Conservation (phyloP, 2,888 invertebrate genomes). For the Lampropteryx suffumata region DNA sequence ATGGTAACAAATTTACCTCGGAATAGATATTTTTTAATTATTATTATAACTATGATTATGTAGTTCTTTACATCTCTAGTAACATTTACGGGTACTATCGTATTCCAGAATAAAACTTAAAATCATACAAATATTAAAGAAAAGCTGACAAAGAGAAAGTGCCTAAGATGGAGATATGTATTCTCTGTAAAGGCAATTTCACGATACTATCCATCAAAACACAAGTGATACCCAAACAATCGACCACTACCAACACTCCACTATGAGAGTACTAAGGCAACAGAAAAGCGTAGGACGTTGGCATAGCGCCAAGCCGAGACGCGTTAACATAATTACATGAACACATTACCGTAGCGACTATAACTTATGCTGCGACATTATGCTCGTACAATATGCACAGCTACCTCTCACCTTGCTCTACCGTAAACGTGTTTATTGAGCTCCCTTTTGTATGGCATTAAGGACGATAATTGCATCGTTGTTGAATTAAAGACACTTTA, state of each 20-base stretch:
- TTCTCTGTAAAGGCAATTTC: constrained; percentile 8
- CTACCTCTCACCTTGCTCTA: constrained; percentile 38
- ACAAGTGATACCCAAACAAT: constrained; percentile 25
- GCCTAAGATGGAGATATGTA: neutral
- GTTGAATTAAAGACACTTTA: constrained; percentile 41
- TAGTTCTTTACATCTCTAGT: too few relatives aligned
- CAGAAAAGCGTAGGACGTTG: constrained; percentile 39
- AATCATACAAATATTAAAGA: too few relatives aligned
- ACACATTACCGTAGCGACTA: constrained; percentile 31
- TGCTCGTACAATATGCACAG: constrained; percentile 36
- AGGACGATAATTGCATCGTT: constrained; percentile 27
- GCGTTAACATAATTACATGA: constrained; percentile 41
- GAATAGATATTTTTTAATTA: too few relatives aligned
- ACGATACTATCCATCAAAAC: constrained; percentile 4
- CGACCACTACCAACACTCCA: constrained; percentile 6
- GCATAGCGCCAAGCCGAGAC: constrained; percentile 36
- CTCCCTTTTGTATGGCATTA: constrained; percentile 18
- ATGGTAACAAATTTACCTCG: too few relatives aligned
- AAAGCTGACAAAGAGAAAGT: too few relatives aligned
- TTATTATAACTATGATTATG: too few relatives aligned
- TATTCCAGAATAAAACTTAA: too few relatives aligned
- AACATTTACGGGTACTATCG: too few relatives aligned
- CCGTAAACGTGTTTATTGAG: constrained; percentile 21
- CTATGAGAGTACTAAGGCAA: constrained; percentile 38
- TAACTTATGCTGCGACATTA: constrained; percentile 13